phyloP scores from a whole-genome alignment of 2,888 invertebrate species.

The Pimpla rufipes region DNA sequence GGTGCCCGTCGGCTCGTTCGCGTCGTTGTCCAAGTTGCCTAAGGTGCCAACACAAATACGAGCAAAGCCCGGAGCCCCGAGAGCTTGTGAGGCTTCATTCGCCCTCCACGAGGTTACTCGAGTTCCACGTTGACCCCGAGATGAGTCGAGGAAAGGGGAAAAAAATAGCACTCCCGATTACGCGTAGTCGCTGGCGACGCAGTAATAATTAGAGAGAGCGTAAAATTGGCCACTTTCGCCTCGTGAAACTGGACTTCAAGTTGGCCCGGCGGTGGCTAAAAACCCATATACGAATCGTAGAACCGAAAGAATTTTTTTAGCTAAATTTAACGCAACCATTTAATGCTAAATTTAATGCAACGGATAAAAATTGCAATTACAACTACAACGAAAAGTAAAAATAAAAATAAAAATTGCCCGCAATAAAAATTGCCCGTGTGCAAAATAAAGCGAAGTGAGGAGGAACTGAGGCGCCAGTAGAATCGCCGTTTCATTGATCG shows the following conservation, averaged over 20 bases:
- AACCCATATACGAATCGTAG: too few species aligned
- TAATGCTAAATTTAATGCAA: too few species aligned
- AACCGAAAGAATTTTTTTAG: too few species aligned
- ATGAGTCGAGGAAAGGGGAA: background rate
- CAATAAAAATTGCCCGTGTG: background rate
- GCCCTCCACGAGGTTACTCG: slow-evolving; percentile 65
- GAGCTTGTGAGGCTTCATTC: slow-evolving; percentile 67
- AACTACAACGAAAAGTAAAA: background rate
- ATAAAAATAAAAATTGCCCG: background rate
- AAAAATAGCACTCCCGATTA: slow-evolving; percentile 9
- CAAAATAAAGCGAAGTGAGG: background rate
- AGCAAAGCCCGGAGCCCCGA: slow-evolving; percentile 57
- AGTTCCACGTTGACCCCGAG: slow-evolving; percentile 61
- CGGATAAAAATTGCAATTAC: background rate
- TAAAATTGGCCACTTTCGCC: too few species aligned
- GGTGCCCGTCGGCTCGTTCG: slow-evolving; percentile 56
- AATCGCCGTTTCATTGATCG: too few species aligned
- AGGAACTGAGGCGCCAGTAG: too few species aligned
- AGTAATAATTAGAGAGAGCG: background rate
- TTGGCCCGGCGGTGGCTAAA: too few species aligned
- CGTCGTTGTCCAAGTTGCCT: slow-evolving; percentile 35
- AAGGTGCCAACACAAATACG: slow-evolving; percentile 62
- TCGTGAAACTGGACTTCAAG: too few species aligned
- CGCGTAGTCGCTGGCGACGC: background rate
- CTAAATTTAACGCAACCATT: too few species aligned